phyloP scores from a whole-genome alignment of 2,888 invertebrate species.

The Eueremaeus valkanovi region DNA sequence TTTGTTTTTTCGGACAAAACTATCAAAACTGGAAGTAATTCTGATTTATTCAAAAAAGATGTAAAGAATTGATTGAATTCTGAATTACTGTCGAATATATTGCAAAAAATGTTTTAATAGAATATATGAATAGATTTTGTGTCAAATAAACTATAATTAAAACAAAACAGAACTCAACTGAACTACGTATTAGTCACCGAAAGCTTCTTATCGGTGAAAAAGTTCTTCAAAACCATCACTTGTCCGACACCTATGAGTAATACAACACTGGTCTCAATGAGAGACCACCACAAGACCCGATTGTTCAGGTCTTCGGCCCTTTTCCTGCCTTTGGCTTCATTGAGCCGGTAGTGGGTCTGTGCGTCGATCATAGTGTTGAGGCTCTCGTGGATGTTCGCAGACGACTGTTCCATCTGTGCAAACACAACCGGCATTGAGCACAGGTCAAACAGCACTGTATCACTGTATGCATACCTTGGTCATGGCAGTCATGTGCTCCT shows the following conservation, averaged over 20 bases:
- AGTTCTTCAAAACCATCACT: slow-evolving; percentile 83
- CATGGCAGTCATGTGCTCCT: slow-evolving; percentile 84
- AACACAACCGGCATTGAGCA: background rate
- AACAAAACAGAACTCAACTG: background rate
- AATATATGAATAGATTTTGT: too few species aligned
- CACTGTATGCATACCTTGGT: slow-evolving; percentile 59
- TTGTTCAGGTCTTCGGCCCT: slow-evolving; percentile 95
- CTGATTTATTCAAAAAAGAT: background rate
- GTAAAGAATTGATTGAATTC: too few species aligned
- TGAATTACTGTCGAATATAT: slow-evolving; percentile 14
- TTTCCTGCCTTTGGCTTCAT: slow-evolving; percentile 91
- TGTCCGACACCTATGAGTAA: slow-evolving; percentile 81
- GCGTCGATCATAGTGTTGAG: slow-evolving; percentile 83
- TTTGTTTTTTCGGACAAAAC: background rate
- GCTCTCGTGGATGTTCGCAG: slow-evolving; percentile 82
- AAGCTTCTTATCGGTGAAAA: slow-evolving; percentile 68
- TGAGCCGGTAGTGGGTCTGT: slow-evolving; percentile 92
- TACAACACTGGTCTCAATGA: slow-evolving; percentile 79
- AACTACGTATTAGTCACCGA: slow-evolving; percentile 19
- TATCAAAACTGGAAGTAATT: background rate
- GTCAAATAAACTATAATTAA: background rate
- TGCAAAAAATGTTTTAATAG: background rate
- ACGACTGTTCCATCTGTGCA: slow-evolving; percentile 80
- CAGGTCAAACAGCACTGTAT: background rate
- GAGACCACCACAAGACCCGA: slow-evolving; percentile 87